These are phyloP conservation scores for Plecturocebus donacophilus DNA, from an alignment of 2,113 vertebrate species.

Conservation along the genomic window DNA sequence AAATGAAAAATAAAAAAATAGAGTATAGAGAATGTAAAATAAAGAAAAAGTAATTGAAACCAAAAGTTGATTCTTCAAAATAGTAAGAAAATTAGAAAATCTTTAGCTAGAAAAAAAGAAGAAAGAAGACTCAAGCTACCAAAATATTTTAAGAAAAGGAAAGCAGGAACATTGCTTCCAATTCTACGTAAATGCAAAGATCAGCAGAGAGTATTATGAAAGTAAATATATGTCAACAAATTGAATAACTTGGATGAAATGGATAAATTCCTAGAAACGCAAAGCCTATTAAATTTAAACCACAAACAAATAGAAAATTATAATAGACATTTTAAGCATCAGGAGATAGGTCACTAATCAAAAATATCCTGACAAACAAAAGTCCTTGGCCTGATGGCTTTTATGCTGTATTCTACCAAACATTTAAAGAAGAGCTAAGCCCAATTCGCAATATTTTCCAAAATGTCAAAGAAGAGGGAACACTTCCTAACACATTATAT, in stretches of 20 bases:
- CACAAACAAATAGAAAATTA: background rate
- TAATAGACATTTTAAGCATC: too few species aligned
- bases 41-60: background rate
- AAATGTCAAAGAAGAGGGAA: background rate
- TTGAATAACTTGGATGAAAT: background rate
- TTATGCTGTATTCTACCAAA: background rate
- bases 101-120: background rate
- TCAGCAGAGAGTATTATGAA: background rate
- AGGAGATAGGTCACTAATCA: background rate
- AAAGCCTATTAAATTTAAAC: background rate
- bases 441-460: background rate
- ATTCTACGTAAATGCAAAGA: background rate
- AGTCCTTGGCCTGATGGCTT: too few species aligned
- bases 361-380: background rate
- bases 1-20: background rate
- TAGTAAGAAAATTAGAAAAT: background rate
- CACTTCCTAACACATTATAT: background rate
- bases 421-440: background rate
- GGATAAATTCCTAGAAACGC: background rate
- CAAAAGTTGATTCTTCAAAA: background rate
- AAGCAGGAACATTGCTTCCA: background rate
- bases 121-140: background rate
- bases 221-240: background rate
- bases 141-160: background rate
- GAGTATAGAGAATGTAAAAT: background rate